These are phyloP conservation scores for Eupeodes corollae DNA, from an alignment of 1,140 invertebrate genomes.

Conservation along the genomic window DNA sequence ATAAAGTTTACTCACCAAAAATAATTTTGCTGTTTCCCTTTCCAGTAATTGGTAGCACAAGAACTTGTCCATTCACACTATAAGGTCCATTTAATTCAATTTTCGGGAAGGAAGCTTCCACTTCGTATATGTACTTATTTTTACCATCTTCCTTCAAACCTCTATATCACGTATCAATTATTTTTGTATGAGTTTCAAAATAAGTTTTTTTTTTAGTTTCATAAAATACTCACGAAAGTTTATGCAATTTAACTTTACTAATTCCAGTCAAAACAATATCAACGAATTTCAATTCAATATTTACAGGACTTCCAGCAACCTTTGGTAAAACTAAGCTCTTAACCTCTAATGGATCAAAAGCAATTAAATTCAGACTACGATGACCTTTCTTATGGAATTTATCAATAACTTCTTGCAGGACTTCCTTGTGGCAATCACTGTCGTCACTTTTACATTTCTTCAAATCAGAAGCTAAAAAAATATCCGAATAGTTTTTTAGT, in stretches of 20 bases:
- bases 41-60: conserved; percentile 45
- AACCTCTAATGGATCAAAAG: conserved; percentile 23
- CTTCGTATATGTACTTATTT: conserved; percentile 5
- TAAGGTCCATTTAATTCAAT: conserved; percentile 39
- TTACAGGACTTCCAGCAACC: conserved; percentile 24
- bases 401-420: conserved; percentile 16
- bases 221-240: conserved; percentile 12
- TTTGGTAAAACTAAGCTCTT: conserved; percentile 19
- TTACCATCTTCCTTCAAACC: conserved; percentile 14
- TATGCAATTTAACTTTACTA: conserved; percentile 10
- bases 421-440: conserved; percentile 14
- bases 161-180: conserved; percentile 9
- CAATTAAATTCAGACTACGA: conserved; percentile 13
- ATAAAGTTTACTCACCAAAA: conserved; percentile 18
- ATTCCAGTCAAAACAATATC: conserved; percentile 35
- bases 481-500: conserved; percentile 1
- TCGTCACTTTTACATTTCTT: conserved; percentile 14
- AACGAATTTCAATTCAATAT: conserved; percentile 26
- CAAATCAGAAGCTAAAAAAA: conserved; percentile 12
- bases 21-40: conserved; percentile 30
- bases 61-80: conserved; percentile 39
- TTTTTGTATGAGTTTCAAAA: background rate
- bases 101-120: conserved; percentile 13
- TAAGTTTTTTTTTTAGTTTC: background rate
- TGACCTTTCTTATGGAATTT: conserved; percentile 14